A percentile compares a stretch with the other conserved stretches of the same genome.
Conservation (phyloP, 2,113 vertebrate species). For the Cyanocitta stelleri region DNA sequence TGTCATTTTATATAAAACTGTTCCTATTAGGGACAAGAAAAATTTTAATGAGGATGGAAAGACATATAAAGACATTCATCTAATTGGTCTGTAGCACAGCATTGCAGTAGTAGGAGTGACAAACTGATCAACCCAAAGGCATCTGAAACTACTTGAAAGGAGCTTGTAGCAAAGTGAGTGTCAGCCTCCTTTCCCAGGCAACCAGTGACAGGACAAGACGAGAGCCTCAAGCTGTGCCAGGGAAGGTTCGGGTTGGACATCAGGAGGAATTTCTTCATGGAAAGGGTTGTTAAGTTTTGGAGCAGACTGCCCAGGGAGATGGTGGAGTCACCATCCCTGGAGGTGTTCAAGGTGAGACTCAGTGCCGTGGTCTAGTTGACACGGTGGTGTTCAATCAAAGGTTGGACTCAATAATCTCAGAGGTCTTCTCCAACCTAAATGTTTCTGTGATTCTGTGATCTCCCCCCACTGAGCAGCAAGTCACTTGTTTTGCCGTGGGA, state of each 20-base stretch:
- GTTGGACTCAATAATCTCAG: not conserved
- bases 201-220: not conserved
- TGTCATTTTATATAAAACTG: not conserved
- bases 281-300: not conserved
- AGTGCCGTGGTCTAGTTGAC: not conserved
- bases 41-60: not conserved
- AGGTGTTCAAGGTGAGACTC: not conserved
- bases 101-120: not conserved
- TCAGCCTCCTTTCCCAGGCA: not conserved
- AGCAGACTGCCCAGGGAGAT: not conserved
- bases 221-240: not conserved
- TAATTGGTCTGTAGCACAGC: not conserved
- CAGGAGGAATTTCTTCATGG: not conserved
- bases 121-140: not conserved
- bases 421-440: not conserved
- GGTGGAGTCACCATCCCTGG: not conserved
- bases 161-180: not conserved
- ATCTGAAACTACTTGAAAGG: not conserved
- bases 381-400: not conserved
- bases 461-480: not conserved
- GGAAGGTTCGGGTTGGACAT: accelerated
- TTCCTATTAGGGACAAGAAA: not conserved
- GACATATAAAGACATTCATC: not conserved
- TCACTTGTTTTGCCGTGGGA: not conserved
- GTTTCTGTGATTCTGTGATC: not conserved